A percentile compares a stretch with the other conserved stretches of the same genome.
Evolutionary conservation across 2,888 invertebrate genomes (phyloP).

Genomic region (Sceliomorpha sp.): DNA sequence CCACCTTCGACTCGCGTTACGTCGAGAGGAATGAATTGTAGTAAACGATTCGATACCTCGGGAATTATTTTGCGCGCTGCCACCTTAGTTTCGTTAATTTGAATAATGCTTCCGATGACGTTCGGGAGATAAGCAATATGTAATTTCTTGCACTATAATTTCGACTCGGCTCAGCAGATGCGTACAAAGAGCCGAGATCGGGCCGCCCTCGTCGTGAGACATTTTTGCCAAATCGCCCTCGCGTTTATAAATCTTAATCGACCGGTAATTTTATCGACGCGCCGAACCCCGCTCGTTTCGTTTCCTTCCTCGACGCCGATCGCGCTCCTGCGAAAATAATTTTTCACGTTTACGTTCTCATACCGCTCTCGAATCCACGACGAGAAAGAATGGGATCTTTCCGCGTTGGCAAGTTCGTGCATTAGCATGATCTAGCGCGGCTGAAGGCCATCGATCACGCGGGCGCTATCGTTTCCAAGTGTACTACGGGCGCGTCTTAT

Average conservation of each 20-base stretch:
- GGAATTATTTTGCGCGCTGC: constrained; percentile 42
- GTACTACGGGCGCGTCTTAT: constrained; percentile 20
- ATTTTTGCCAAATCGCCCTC: too few species aligned
- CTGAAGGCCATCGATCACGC: constrained; percentile 42
- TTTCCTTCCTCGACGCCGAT: too few species aligned
- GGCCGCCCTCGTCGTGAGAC: too few species aligned
- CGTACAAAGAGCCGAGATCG: too few species aligned
- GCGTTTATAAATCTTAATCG: too few species aligned
- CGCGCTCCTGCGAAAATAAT: too few species aligned
- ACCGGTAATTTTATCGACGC: too few species aligned
- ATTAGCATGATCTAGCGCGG: constrained; percentile 45
- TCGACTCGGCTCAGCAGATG: constrained; percentile 1
- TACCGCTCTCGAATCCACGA: constrained; percentile 11
- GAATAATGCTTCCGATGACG: constrained; percentile 32
- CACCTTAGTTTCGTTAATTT: constrained; percentile 53
- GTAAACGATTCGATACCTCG: constrained; percentile 51
- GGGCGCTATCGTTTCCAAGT: constrained; percentile 34
- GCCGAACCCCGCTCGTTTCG: too few species aligned
- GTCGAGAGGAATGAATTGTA: constrained; percentile 47
- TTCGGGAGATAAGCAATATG: constrained; percentile 7
- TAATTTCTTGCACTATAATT: constrained; percentile 8
- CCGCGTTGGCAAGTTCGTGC: constrained; percentile 26
- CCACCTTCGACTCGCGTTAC: constrained; percentile 28
- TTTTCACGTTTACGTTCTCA: background rate
- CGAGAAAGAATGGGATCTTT: constrained; percentile 10